These are phyloP conservation scores for Pongo pygmaeus DNA, from an alignment of 2,113 vertebrate species.

Conservation along the genomic window DNA sequence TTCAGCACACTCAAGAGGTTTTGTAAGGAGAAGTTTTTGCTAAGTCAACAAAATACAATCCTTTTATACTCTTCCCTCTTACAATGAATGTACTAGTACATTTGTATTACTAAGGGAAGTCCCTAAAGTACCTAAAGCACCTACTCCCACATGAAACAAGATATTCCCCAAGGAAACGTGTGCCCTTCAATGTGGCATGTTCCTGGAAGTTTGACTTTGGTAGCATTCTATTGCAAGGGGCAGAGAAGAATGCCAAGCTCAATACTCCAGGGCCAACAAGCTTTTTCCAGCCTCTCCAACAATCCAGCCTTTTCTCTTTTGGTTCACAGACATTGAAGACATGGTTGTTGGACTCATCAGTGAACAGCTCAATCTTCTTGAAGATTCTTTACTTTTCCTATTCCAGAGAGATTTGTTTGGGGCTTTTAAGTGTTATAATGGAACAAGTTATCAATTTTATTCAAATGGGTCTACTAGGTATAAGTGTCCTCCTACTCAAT, in stretches of 20 bases:
- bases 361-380: neutral
- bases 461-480: constrained; percentile 32
- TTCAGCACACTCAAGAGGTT: neutral
- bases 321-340: neutral
- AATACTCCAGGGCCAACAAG: neutral
- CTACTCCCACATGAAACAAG: neutral
- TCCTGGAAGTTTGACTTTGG: neutral
- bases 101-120: neutral
- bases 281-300: neutral
- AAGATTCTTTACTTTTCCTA: neutral
- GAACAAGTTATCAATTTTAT: constrained; percentile 35
- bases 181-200: neutral
- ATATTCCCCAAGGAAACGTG: neutral
- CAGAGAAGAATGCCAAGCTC: neutral
- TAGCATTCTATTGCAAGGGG: neutral
- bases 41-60: neutral
- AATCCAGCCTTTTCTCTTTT: neutral
- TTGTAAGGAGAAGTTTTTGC: neutral
- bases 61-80: neutral
- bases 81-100: neutral
- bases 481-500: neutral
- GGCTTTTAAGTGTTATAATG: neutral
- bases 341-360: neutral
- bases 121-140: neutral
- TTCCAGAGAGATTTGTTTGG: constrained; percentile 12